A percentile compares a stretch with the other conserved stretches of the same genome.
phyloP scores from a whole-genome alignment of 2,797 vertebrate genomes.

The Labeo calbasu region DNA sequence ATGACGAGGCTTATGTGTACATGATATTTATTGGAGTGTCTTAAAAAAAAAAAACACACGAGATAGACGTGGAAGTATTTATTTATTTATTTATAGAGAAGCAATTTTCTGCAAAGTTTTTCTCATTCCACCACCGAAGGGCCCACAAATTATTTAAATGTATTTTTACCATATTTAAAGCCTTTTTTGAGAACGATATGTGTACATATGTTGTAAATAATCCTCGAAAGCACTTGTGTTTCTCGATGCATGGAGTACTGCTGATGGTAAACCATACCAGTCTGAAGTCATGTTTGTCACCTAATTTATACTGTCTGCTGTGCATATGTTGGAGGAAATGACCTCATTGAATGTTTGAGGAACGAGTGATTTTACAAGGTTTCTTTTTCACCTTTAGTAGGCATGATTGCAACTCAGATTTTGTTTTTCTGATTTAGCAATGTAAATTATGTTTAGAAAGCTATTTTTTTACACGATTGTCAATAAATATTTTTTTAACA shows the following conservation, averaged over 20 bases:
- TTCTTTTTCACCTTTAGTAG: slow-evolving; percentile 61
- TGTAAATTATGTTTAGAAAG: slow-evolving; percentile 80
- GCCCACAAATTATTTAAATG: slow-evolving; percentile 78
- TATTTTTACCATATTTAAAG: slow-evolving; percentile 80
- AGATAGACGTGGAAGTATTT: slow-evolving; percentile 74
- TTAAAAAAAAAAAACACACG: slow-evolving; percentile 53
- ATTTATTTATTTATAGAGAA: slow-evolving; percentile 80
- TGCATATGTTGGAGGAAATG: slow-evolving; percentile 60
- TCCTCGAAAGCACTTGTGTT: slow-evolving; percentile 74
- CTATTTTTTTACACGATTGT: slow-evolving; percentile 84
- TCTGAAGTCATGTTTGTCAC: slow-evolving; percentile 27
- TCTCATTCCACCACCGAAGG: slow-evolving; percentile 82
- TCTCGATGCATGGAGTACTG: slow-evolving; percentile 73
- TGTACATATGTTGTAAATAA: slow-evolving; percentile 78
- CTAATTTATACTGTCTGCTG: slow-evolving; percentile 62
- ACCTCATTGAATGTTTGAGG: slow-evolving; percentile 52
- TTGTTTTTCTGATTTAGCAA: slow-evolving; percentile 72
- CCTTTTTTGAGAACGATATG: slow-evolving; percentile 70
- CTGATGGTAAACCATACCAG: slow-evolving; percentile 70
- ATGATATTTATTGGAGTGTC: slow-evolving; percentile 78
- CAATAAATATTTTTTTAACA: slow-evolving; percentile 84
- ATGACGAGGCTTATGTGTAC: slow-evolving; percentile 68
- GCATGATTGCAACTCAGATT: slow-evolving; percentile 73
- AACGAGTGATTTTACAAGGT: slow-evolving; percentile 36
- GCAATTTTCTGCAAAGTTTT: slow-evolving; percentile 60